These are phyloP conservation scores for Pristionchus arcanus DNA, from an alignment of 2,888 invertebrate species.

Conservation along the genomic window DNA sequence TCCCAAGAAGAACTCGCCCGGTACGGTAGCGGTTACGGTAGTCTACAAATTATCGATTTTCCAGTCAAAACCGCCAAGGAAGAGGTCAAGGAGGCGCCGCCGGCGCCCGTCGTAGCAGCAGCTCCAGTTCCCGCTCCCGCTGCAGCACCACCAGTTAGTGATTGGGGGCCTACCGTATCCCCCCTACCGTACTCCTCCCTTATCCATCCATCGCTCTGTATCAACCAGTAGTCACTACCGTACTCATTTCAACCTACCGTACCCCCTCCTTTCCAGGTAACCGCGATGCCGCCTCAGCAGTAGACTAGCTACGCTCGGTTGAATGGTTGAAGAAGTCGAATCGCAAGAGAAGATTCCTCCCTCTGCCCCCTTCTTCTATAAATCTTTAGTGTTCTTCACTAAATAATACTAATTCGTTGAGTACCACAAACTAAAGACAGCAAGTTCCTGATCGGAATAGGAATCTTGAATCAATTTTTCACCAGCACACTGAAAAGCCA, in stretches of 20 bases:
- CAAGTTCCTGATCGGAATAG: neutral
- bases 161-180: neutral
- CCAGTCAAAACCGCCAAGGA: conserved; percentile 12
- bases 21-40: conserved; percentile 6
- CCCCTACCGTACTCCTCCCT: neutral
- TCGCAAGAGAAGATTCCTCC: neutral
- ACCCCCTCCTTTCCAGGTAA: neutral
- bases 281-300: neutral
- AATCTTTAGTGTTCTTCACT: conserved; percentile 53
- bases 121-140: neutral
- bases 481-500: too few relatives aligned
- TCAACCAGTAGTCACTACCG: too few relatives aligned
- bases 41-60: neutral
- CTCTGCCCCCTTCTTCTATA: conserved; percentile 33
- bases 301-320: neutral
- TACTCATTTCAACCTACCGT: neutral
- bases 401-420: neutral
- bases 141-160: neutral
- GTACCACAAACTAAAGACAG: neutral
- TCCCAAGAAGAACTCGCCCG: conserved; percentile 19
- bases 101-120: neutral
- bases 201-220: too few relatives aligned
- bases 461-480: too few relatives aligned
- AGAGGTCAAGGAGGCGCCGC: conserved; percentile 24
- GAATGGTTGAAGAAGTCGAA: conserved; percentile 16